phyloP scores from a whole-genome alignment of 2,888 invertebrate species.

The Meiosimyza platycephala region DNA sequence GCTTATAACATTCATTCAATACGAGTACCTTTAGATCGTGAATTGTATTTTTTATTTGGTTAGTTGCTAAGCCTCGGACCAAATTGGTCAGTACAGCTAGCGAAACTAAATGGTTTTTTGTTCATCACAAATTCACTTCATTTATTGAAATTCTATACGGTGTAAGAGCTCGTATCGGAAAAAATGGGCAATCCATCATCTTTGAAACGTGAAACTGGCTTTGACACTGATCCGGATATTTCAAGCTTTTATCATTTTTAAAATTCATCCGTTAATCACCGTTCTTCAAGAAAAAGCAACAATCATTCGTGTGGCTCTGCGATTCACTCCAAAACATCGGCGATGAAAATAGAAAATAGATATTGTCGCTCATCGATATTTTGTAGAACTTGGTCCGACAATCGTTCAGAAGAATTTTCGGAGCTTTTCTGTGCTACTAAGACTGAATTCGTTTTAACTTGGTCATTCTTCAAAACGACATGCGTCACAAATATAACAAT shows the following conservation, averaged over 20 bases:
- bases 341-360: not conserved
- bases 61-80: not conserved
- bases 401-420: not conserved
- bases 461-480: too few species aligned
- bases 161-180: not conserved
- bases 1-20: too few species aligned
- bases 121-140: not conserved
- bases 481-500: too few species aligned
- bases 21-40: too few species aligned
- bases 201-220: not conserved
- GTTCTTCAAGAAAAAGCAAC: constrained; percentile 2
- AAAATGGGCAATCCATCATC: constrained; percentile 20
- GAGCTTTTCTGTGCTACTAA: too few species aligned
- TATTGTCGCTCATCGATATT: not conserved
- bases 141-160: not conserved
- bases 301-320: constrained; percentile 7
- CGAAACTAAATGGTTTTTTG: not conserved
- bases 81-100: not conserved
- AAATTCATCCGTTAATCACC: constrained; percentile 7
- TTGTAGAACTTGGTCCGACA: not conserved
- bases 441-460: too few species aligned
- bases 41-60: too few species aligned
- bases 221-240: constrained; percentile 2
- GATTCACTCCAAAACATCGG: constrained; percentile 8
- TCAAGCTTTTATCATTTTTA: not conserved